Evolutionary conservation across 1,140 invertebrate genomes (phyloP).

Genomic region (Dendrolimus punctatus): DNA sequence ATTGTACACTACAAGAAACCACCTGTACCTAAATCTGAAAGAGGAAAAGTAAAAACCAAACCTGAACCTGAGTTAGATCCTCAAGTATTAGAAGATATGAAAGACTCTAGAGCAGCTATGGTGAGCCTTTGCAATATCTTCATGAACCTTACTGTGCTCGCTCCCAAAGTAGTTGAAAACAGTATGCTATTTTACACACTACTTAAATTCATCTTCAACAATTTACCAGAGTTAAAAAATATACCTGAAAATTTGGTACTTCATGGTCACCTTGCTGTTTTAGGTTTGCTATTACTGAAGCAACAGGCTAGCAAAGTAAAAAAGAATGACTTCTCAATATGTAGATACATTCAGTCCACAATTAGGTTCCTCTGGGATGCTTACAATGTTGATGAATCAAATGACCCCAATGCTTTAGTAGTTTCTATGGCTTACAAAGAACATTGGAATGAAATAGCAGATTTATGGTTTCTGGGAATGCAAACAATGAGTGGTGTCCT

Average conservation of each 20-base stretch:
- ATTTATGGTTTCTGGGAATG: constrained; percentile 95
- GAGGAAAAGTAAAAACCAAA: constrained; percentile 80
- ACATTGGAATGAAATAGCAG: constrained; percentile 90
- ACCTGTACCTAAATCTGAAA: constrained; percentile 82
- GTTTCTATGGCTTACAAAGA: constrained; percentile 90
- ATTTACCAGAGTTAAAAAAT: constrained; percentile 87
- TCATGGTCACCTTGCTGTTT: constrained; percentile 86
- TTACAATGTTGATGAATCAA: constrained; percentile 89
- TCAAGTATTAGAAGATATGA: constrained; percentile 83
- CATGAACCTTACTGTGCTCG: constrained; percentile 93
- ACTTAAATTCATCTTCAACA: constrained; percentile 89
- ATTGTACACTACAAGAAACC: constrained; percentile 90
- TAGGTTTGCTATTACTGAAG: constrained; percentile 88
- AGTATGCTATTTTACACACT: constrained; percentile 83
- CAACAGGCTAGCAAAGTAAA: constrained; percentile 86
- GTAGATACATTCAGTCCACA: constrained; percentile 88
- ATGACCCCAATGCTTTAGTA: constrained; percentile 84
- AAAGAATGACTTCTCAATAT: constrained; percentile 90
- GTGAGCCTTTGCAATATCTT: constrained; percentile 92
- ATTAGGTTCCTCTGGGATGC: constrained; percentile 95
- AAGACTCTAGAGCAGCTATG: constrained; percentile 86
- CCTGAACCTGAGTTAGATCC: constrained; percentile 82
- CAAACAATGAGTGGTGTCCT: constrained; percentile 89
- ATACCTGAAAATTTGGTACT: constrained; percentile 88
- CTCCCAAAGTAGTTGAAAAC: constrained; percentile 85